Conservation (phyloP, 2,113 vertebrate genomes). For the Coptodon rendalli region DNA sequence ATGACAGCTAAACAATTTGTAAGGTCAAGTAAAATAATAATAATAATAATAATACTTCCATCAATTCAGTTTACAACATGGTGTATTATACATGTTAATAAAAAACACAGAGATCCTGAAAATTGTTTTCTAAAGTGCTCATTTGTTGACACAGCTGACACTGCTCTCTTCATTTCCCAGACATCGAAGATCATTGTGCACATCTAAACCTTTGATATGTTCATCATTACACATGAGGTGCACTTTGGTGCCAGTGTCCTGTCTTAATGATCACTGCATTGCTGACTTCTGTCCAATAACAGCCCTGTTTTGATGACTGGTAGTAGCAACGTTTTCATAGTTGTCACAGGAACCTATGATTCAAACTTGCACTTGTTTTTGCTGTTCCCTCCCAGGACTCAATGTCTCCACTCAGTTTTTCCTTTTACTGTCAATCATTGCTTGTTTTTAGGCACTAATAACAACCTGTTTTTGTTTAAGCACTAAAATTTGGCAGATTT, state of each 20-base stretch:
- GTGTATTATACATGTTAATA: not conserved
- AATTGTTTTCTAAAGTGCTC: not conserved
- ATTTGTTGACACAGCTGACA: not conserved
- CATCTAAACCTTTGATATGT: not conserved
- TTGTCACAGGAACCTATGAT: not conserved
- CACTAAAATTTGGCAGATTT: not conserved
- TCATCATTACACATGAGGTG: not conserved
- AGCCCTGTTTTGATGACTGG: not conserved
- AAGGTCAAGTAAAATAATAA: not conserved
- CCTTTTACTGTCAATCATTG: not conserved
- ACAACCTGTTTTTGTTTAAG: not conserved
- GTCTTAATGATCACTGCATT: not conserved
- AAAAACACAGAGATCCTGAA: not conserved
- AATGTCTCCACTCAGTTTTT: not conserved
- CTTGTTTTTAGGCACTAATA: accelerated
- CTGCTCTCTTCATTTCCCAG: not conserved
- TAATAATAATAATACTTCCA: not conserved
- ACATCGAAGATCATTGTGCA: not conserved
- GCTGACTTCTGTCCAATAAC: not conserved
- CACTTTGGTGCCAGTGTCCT: not conserved
- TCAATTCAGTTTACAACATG: not conserved
- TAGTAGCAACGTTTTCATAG: not conserved
- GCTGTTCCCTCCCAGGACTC: not conserved
- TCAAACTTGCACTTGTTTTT: not conserved
- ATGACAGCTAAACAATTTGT: not conserved